Percentiles rank a stretch among this genome's conserved stretches.
Evolutionary conservation across 2,888 invertebrate genomes (phyloP).

Genomic region (Sicus ferrugineus): DNA sequence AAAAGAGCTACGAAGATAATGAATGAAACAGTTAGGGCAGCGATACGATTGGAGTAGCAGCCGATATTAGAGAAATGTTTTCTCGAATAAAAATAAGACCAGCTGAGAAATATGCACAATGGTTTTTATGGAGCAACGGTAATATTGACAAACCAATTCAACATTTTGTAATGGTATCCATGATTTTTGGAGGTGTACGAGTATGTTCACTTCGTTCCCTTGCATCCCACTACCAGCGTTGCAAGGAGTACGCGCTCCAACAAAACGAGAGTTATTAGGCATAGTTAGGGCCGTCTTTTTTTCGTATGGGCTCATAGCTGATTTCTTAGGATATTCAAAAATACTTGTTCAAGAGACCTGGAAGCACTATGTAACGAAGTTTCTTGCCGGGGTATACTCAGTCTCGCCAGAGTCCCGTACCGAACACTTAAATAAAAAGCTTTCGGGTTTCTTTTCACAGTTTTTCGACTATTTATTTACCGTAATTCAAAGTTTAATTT

Average conservation of each 20-base stretch:
- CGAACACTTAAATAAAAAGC: no score
- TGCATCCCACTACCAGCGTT: no score
- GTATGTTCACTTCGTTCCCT: no score
- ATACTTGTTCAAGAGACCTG: slow-evolving; percentile 35
- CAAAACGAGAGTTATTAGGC: slow-evolving; percentile 1
- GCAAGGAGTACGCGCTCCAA: slow-evolving; percentile 1
- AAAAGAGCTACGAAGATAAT: slow-evolving; percentile 25
- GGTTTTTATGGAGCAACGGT: slow-evolving; percentile 41
- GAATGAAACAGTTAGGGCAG: slow-evolving; percentile 20
- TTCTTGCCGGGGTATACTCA: no score
- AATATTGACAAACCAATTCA: slow-evolving; percentile 33
- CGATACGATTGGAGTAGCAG: slow-evolving; percentile 22
- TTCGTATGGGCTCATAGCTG: slow-evolving; percentile 32
- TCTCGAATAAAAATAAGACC: slow-evolving; percentile 22
- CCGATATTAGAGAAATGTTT: slow-evolving; percentile 38
- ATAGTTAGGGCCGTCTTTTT: slow-evolving; percentile 34
- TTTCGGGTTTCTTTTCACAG: no score
- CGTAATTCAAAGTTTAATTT: no score
- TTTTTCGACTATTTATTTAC: no score
- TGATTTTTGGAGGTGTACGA: slow-evolving; percentile 40
- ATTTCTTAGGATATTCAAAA: slow-evolving; percentile 30
- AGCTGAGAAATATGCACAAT: slow-evolving; percentile 42
- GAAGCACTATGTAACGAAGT: no score
- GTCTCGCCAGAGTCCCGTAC: no score
- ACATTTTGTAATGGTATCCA: slow-evolving; percentile 39